phyloP scores from a whole-genome alignment of 2,888 invertebrate genomes.

The Philonicus albiceps region DNA sequence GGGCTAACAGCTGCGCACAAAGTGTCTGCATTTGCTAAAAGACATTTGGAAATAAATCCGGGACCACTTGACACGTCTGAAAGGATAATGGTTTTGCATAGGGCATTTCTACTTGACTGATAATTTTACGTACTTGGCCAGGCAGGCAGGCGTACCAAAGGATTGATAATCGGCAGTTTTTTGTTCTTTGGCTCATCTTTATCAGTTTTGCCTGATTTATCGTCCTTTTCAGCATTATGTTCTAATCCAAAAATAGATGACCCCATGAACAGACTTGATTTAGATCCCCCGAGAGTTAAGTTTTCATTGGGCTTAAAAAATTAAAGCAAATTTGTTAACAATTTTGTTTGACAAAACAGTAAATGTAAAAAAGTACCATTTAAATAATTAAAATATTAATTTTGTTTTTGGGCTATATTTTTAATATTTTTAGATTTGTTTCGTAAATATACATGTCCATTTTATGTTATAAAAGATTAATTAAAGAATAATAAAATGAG shows the following conservation, averaged over 20 bases:
- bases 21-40: slow-evolving; percentile 95
- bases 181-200: slow-evolving; percentile 70
- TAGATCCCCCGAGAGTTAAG: slow-evolving; percentile 68
- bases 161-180: slow-evolving; percentile 88
- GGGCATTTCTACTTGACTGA: not conserved
- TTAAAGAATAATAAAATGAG: too few relatives aligned
- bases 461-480: too few relatives aligned
- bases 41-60: slow-evolving; percentile 93
- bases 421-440: not conserved
- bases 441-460: not conserved
- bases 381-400: not conserved
- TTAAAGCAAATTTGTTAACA: not conserved
- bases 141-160: slow-evolving; percentile 82
- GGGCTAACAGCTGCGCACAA: slow-evolving; percentile 96
- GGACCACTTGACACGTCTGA: slow-evolving; percentile 75
- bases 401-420: not conserved
- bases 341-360: not conserved
- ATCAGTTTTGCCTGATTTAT: slow-evolving; percentile 58
- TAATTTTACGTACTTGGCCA: slow-evolving; percentile 76
- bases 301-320: slow-evolving; percentile 60
- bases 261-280: slow-evolving; percentile 66
- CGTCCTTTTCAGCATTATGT: slow-evolving; percentile 61
- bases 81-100: slow-evolving; percentile 47
- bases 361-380: not conserved
- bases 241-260: slow-evolving; percentile 60